A percentile compares a stretch with the other conserved stretches of the same genome.
Conservation (phyloP, 1,140 invertebrate genomes). For the Calycopis cecrops region DNA sequence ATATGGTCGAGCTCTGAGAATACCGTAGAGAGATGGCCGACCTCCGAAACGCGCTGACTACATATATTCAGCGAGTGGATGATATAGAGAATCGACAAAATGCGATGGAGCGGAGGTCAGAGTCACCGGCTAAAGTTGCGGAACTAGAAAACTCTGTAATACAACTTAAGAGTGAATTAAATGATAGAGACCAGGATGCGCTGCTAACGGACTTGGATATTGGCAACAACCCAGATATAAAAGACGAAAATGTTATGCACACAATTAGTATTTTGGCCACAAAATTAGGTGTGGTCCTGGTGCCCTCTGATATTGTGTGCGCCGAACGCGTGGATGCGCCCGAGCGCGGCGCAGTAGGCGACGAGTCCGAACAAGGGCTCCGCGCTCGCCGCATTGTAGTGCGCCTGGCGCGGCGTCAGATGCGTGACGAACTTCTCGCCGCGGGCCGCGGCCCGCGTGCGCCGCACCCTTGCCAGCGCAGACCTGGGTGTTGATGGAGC, state of each 20-base stretch:
- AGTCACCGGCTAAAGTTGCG: not conserved
- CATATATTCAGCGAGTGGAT: too few species aligned
- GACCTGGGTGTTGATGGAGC: slow-evolving; percentile 12
- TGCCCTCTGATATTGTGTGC: not conserved
- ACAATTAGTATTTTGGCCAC: not conserved
- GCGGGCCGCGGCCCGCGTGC: slow-evolving; percentile 19
- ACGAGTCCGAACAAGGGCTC: not conserved
- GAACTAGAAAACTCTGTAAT: not conserved
- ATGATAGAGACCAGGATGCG: not conserved
- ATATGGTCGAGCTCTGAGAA: too few species aligned
- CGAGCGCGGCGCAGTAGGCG: not conserved
- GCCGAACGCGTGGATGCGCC: not conserved
- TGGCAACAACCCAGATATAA: not conserved
- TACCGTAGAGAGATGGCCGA: too few species aligned
- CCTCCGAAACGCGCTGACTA: too few species aligned
- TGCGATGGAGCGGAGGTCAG: too few species aligned
- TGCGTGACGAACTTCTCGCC: too few species aligned
- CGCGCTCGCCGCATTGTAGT: not conserved
- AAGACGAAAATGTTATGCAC: not conserved
- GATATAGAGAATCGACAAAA: too few species aligned
- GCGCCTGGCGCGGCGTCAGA: slow-evolving; percentile 13
- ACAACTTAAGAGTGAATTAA: not conserved
- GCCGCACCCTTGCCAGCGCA: slow-evolving; percentile 19
- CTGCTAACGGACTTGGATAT: not conserved
- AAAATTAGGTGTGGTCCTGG: not conserved